These are phyloP conservation scores for Fulmarus glacialis DNA, from an alignment of 2,113 vertebrate genomes.

Conservation along the genomic window DNA sequence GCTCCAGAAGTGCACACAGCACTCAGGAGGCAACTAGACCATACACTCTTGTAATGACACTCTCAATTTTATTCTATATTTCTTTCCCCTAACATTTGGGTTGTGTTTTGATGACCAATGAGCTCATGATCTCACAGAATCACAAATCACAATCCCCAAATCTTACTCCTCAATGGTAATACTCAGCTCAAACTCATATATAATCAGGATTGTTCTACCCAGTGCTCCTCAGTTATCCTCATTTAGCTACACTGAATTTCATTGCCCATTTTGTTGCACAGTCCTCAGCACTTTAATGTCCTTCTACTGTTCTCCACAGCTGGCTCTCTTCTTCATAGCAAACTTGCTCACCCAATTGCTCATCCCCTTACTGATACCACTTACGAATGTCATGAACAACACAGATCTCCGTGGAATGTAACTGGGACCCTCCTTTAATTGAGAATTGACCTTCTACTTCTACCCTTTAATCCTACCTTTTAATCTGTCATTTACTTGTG, in stretches of 20 bases:
- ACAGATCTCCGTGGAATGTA: background rate
- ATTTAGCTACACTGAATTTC: background rate
- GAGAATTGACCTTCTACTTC: background rate
- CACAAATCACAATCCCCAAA: background rate
- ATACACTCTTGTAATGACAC: background rate
- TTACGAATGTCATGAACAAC: rapidly evolving
- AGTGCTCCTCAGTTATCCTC: background rate
- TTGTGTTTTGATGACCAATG: background rate
- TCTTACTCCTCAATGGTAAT: background rate
- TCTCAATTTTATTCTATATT: background rate
- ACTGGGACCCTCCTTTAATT: background rate
- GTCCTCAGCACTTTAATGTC: background rate
- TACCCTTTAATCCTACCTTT: background rate
- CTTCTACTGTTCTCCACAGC: background rate
- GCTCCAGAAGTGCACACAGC: background rate
- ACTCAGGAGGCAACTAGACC: background rate
- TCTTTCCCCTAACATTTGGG: background rate
- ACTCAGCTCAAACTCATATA: background rate
- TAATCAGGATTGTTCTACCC: background rate
- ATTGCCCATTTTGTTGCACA: background rate
- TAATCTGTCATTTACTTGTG: background rate
- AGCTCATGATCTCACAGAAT: background rate
- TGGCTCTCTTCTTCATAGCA: background rate
- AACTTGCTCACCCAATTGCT: background rate
- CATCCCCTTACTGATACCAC: background rate